Base-by-base conservation (phyloP, 2,113 vertebrate genomes). In the Platichthys stellatus region DNA sequence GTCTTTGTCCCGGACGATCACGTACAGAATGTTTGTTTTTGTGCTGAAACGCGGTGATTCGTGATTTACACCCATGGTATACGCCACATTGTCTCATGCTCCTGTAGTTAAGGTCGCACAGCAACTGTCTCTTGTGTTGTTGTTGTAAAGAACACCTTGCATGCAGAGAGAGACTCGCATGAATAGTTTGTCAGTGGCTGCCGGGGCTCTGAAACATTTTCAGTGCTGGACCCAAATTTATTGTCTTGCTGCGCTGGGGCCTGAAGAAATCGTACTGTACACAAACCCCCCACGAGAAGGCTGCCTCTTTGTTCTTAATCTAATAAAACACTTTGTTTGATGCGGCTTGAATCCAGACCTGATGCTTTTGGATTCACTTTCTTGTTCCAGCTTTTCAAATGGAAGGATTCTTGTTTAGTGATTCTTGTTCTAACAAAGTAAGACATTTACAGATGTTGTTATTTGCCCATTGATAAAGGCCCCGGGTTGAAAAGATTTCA, bases 71-170 rank as follows among this genome's bases (percentile, higher is more conserved):
- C 76, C 53, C 57, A n/a, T 59, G 54, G 64, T 61, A 69, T 45
- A 62, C 65, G 49, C 38, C 35, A 57, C 21, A 23, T 82, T 83
- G 74, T 82, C 75, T 76, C 74, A 69, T 40, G 49, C 78, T 79
- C 61, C 67, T 80, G 74, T 51, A 40, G 66, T 68, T 68, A 60
- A 43, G 20, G 69, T 67, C 23, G 12, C 82, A 69, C 53, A 2
- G 78, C 64, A 74, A 76, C 59, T 82, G 54, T 45, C 38, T 3
- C 70, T 59, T 66, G 67, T 45, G 47, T 4, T 54, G 18, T 54
- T 80, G 59, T 62, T 26, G 1, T 21, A 5, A 63, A 65, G 54
- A 62, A 57, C 59, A 71, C 31, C 73, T 82, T 68, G 68, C 64
- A 59, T 78, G 47, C 40, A 61, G 70, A 74, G 65, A 61, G 11